Conservation (phyloP, 2,888 invertebrate genomes). For the Aleiodes testaceus region DNA sequence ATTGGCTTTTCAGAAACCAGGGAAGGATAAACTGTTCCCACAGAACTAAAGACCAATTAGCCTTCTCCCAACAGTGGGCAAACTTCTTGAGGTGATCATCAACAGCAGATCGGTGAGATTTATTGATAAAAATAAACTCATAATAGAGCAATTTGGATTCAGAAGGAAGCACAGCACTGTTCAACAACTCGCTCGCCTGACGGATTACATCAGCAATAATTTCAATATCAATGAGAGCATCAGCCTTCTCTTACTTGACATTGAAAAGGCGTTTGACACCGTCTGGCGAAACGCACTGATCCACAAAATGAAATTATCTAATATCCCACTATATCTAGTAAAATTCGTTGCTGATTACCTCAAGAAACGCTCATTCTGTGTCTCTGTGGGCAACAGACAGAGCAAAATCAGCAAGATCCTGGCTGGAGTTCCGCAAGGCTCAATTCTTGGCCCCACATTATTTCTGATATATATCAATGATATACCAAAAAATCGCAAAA, state of each 20-base stretch:
- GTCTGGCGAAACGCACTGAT: constrained; percentile 53
- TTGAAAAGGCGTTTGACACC: constrained; percentile 57
- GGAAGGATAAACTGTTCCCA: neutral
- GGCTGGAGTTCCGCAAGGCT: constrained; percentile 60
- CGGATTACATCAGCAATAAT: constrained; percentile 46
- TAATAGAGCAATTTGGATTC: constrained; percentile 56
- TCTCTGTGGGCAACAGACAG: constrained; percentile 47
- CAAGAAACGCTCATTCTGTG: constrained; percentile 51
- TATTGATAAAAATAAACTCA: neutral
- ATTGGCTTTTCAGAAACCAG: neutral
- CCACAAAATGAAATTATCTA: constrained; percentile 43
- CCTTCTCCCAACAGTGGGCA: neutral
- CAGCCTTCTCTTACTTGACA: constrained; percentile 52
- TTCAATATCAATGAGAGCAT: constrained; percentile 52
- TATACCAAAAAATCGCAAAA: constrained; percentile 42
- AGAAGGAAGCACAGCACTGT: constrained; percentile 50
- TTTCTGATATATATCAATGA: constrained; percentile 49
- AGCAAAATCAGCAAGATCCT: constrained; percentile 43
- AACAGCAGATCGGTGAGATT: neutral
- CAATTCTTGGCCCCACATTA: constrained; percentile 48
- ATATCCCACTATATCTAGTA: constrained; percentile 26
- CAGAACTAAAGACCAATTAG: constrained; percentile 11
- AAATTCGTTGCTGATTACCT: constrained; percentile 55
- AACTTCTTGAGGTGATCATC: neutral
- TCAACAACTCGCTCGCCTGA: constrained; percentile 52